phyloP scores from a whole-genome alignment of 1,140 invertebrate genomes.

The Arctopsyche grandis region DNA sequence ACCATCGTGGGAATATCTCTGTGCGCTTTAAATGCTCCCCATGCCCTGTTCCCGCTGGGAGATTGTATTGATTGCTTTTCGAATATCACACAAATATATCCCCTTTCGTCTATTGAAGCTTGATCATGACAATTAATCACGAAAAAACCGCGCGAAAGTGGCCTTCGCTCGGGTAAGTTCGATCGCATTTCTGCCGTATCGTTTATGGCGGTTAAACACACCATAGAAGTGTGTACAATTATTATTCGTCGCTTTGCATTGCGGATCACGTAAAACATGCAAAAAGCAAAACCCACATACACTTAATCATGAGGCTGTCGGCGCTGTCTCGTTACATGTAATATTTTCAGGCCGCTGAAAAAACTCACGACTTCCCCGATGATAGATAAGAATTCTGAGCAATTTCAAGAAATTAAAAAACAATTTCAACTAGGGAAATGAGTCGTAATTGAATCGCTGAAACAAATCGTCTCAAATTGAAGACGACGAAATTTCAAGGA shows the following conservation, averaged over 20 bases:
- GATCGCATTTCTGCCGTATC: too few species aligned
- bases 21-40: too few species aligned
- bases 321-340: background rate
- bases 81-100: too few species aligned
- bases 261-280: constrained; percentile 32
- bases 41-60: too few species aligned
- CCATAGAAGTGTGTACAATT: background rate
- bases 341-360: background rate
- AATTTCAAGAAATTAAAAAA: background rate
- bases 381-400: background rate
- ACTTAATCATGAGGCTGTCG: constrained; percentile 25
- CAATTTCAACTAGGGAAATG: constrained; percentile 2
- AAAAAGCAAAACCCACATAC: constrained; percentile 2
- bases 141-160: too few species aligned
- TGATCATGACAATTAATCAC: too few species aligned
- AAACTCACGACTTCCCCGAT: background rate
- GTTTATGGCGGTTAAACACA: too few species aligned
- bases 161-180: too few species aligned
- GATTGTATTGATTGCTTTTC: too few species aligned
- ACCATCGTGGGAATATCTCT: too few species aligned
- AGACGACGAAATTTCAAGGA: background rate
- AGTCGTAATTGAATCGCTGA: background rate
- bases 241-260: background rate
- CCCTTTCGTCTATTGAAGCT: too few species aligned
- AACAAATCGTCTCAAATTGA: background rate